phyloP scores from a whole-genome alignment of 1,140 invertebrate genomes.

The Bombus haemorrhoidalis region DNA sequence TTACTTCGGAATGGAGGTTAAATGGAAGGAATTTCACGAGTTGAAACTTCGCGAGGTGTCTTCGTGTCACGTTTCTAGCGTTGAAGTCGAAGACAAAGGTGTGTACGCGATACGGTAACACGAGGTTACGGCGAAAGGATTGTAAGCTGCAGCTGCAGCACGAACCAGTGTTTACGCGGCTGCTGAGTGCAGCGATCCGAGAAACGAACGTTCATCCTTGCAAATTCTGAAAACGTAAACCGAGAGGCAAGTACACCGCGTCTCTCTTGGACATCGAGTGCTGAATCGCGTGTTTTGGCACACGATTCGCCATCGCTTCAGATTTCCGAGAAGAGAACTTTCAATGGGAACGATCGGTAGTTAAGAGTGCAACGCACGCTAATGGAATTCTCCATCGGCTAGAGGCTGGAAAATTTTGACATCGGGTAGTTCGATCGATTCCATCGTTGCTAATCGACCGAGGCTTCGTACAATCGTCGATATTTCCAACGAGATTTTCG shows the following conservation, averaged over 20 bases:
- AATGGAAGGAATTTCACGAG: background rate
- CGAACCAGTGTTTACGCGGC: constrained; percentile 50
- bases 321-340: constrained; percentile 12
- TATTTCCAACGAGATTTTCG: background rate
- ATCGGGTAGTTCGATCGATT: background rate
- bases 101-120: constrained; percentile 36
- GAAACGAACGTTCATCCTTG: constrained; percentile 61
- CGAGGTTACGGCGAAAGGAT: constrained; percentile 56
- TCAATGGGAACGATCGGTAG: background rate
- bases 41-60: background rate
- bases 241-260: constrained; percentile 40
- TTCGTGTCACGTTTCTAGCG: background rate
- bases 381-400: background rate
- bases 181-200: constrained; percentile 71
- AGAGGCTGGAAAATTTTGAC: background rate
- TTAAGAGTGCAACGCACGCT: background rate
- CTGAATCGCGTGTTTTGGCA: constrained; percentile 13
- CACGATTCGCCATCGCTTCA: background rate
- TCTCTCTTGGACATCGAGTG: background rate
- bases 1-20: no score
- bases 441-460: background rate
- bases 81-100: constrained; percentile 2
- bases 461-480: background rate
- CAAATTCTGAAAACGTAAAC: constrained; percentile 70
- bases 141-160: constrained; percentile 57